Conservation (phyloP, 1,140 invertebrate genomes). For the Heliconius hewitsoni region DNA sequence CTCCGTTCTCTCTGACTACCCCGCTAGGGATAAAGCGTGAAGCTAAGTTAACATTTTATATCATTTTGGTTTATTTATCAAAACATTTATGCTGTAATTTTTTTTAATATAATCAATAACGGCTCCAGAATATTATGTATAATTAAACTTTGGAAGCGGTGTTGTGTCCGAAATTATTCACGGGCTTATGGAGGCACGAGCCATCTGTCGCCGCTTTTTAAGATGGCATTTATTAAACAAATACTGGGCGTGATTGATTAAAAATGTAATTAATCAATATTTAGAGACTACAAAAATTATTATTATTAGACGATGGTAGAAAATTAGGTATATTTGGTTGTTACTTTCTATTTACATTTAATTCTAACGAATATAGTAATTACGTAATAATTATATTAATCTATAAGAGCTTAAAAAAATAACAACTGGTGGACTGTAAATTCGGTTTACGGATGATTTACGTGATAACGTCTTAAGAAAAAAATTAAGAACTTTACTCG, state of each 20-base stretch:
- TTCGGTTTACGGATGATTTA: no score
- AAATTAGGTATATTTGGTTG: neutral
- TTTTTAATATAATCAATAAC: slow-evolving; percentile 17
- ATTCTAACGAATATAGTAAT: no score
- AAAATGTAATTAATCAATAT: slow-evolving; percentile 14
- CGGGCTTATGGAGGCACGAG: slow-evolving; percentile 11
- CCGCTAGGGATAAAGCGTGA: no score
- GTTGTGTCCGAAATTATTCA: slow-evolving; percentile 25
- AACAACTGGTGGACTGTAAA: no score
- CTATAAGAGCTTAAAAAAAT: no score
- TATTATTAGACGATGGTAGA: neutral
- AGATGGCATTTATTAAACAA: slow-evolving; percentile 22
- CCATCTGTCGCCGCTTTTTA: slow-evolving; percentile 28
- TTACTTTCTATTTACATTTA: neutral
- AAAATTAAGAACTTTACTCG: no score
- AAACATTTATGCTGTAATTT: neutral
- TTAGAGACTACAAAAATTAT: neutral
- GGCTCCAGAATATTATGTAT: slow-evolving; percentile 5
- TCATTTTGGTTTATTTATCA: neutral
- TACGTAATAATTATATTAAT: no score
- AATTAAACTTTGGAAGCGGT: slow-evolving; percentile 21
- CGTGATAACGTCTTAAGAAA: no score
- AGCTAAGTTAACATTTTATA: no score
- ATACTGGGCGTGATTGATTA: slow-evolving; percentile 20
- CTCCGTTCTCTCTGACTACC: no score